Conservation (phyloP, 2,797 vertebrate species). For the Microcaecilia unicolor region DNA sequence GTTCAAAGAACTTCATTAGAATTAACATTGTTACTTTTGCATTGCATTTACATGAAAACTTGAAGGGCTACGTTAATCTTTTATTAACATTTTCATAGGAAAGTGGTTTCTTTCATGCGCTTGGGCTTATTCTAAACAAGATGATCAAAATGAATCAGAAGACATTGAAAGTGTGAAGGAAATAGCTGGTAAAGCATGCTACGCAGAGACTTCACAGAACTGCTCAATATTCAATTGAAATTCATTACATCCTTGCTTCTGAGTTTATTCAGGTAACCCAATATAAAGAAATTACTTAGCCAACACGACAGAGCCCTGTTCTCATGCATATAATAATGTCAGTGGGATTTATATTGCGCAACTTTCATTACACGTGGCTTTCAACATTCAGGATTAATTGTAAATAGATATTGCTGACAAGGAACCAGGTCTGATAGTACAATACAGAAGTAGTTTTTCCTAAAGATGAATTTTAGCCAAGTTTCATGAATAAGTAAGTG, state of each 20-base stretch:
- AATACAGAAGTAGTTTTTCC: no score
- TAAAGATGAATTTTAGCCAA: no score
- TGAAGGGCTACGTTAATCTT: slow-evolving; percentile 15
- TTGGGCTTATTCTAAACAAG: slow-evolving; percentile 16
- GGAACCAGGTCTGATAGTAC: no score
- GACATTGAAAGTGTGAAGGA: not conserved
- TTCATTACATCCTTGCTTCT: slow-evolving; percentile 9
- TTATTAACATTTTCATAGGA: slow-evolving; percentile 33
- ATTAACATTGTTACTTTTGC: slow-evolving; percentile 6
- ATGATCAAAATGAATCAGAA: slow-evolving; percentile 19
- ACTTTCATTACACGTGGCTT: not conserved
- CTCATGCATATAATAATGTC: slow-evolving; percentile 1
- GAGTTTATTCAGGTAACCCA: slow-evolving; percentile 6
- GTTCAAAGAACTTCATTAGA: slow-evolving; percentile 15
- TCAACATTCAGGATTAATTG: not conserved
- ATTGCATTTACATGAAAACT: slow-evolving; percentile 10
- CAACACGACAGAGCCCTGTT: not conserved
- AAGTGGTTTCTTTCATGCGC: slow-evolving; percentile 10
- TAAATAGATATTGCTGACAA: no score
- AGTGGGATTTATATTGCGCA: no score
- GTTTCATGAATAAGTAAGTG: no score
- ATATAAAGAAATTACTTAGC: slow-evolving; percentile 8
- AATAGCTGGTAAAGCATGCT: slow-evolving; percentile 7
- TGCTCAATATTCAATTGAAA: slow-evolving; percentile 15
- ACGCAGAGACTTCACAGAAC: slow-evolving; percentile 14